phyloP scores from a whole-genome alignment of 2,113 vertebrate genomes.

The Ceratotherium simum region DNA sequence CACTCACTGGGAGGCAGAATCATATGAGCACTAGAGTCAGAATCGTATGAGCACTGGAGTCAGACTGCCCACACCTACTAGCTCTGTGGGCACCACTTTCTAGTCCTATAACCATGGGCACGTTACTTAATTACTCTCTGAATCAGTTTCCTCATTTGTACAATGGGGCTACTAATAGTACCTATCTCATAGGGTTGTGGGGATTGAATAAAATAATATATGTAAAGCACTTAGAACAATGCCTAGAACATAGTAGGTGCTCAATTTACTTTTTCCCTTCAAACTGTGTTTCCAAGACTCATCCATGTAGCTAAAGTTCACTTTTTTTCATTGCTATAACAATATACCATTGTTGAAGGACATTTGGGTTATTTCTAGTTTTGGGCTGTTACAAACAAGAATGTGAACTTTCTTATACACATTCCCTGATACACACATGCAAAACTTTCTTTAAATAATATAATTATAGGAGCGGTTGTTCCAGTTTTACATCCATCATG shows the following conservation, averaged over 20 bases:
- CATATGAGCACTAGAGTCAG: background rate
- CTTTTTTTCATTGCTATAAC: background rate
- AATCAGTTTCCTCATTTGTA: constrained; percentile 9
- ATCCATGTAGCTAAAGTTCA: background rate
- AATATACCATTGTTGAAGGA: background rate
- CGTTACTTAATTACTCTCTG: constrained; percentile 2
- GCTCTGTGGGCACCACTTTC: background rate
- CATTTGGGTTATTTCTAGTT: background rate
- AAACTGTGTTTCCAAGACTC: background rate
- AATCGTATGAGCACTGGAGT: background rate
- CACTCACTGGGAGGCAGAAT: background rate
- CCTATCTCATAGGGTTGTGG: background rate
- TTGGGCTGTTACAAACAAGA: background rate
- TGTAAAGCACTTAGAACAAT: constrained; percentile 33
- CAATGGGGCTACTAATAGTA: background rate
- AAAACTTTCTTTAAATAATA: background rate
- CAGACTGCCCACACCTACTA: background rate
- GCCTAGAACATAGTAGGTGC: background rate
- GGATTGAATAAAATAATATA: background rate
- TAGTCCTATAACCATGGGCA: background rate
- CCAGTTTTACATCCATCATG: background rate
- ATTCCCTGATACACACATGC: background rate
- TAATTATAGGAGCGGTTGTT: background rate
- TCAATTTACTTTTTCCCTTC: constrained; percentile 7
- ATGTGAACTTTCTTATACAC: background rate